A percentile compares a stretch with the other conserved stretches of the same genome.
These are phyloP conservation scores for Anguilla megastoma DNA, from an alignment of 2,797 vertebrate species.

Conservation along the genomic window DNA sequence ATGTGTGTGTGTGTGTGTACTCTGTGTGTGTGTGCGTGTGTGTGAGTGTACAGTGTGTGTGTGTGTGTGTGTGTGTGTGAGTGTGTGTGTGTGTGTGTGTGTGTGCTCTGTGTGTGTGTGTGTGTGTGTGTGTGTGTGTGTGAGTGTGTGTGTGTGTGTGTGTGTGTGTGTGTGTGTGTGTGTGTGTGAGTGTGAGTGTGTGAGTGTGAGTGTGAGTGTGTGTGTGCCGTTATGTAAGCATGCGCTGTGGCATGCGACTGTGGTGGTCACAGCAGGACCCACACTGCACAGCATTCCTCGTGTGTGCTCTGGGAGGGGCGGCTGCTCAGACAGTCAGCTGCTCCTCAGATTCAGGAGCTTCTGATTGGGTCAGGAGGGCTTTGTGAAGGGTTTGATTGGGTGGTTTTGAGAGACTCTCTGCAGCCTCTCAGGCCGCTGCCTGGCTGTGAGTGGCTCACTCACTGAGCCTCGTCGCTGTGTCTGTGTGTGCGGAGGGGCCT, in stretches of 20 bases:
- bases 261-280: not conserved
- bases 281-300: not conserved
- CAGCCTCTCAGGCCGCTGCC: constrained; percentile 38
- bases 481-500: constrained; percentile 31
- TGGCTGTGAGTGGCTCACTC: constrained; percentile 42
- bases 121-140: not conserved
- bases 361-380: too few species aligned
- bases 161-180: too few species aligned
- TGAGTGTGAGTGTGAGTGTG: too few species aligned
- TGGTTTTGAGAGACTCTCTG: not conserved
- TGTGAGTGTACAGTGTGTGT: not conserved
- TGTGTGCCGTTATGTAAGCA: not conserved
- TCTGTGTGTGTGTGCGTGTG: constrained; percentile 19
- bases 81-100: not conserved
- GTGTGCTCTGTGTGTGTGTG: not conserved
- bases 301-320: not conserved
- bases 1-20: not conserved
- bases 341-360: not conserved
- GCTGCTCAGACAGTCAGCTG: not conserved
- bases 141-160: too few species aligned
- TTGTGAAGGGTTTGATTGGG: too few species aligned
- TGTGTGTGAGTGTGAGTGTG: too few species aligned
- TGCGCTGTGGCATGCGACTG: constrained; percentile 16
- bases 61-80: not conserved
- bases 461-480: constrained; percentile 22